Evolutionary conservation across 37 sponge, comb jelly and placozoan species (phyloP), one percentile per base, ranked within the genome.

Genomic region (Crambe crambe): DNA sequence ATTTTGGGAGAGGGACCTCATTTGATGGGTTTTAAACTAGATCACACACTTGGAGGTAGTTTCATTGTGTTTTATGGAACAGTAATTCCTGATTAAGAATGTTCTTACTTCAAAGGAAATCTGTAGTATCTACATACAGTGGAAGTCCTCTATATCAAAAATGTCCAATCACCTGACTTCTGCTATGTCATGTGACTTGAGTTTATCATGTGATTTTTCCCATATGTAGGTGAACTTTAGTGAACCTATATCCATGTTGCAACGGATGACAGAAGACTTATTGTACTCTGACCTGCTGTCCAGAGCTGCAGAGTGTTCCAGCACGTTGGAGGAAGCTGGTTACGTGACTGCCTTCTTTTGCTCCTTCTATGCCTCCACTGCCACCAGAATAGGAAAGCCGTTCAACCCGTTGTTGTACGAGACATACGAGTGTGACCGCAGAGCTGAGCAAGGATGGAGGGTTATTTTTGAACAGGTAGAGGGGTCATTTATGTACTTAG

Each of bases 171-270:
- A n/a, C n/a, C n/a, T n/a, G n/a, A n/a, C n/a, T n/a, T n/a, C n/a
- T n/a, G n/a, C n/a, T n/a, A n/a, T n/a, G n/a, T n/a, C n/a, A n/a
- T n/a, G n/a, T n/a, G n/a, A n/a, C n/a, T n/a, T n/a, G n/a, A n/a
- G n/a, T n/a, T n/a, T n/a, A n/a, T n/a, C n/a, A n/a, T n/a, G n/a
- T n/a, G n/a, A n/a, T n/a, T n/a, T n/a, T n/a, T n/a, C n/a, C n/a
- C n/a, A n/a, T n/a, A n/a, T n/a, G n/a, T n/a, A 97, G 98, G 98
- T 94, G n/a, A 94, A 98, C 56, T 93, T 98, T 81, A 95, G 94
- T 64, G 99, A 98, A 85, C 99, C 99, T 0, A 58, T 96, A n/a
- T 96, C 99, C 3, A 86, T 98, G 73, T 73, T 91, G 26, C 99
- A 98, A 74, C 87, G 97, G 9, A 74, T 98, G 56, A 60, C 72